These are phyloP conservation scores for Anastatus disparis DNA, from an alignment of 1,140 invertebrate genomes.

Conservation along the genomic window DNA sequence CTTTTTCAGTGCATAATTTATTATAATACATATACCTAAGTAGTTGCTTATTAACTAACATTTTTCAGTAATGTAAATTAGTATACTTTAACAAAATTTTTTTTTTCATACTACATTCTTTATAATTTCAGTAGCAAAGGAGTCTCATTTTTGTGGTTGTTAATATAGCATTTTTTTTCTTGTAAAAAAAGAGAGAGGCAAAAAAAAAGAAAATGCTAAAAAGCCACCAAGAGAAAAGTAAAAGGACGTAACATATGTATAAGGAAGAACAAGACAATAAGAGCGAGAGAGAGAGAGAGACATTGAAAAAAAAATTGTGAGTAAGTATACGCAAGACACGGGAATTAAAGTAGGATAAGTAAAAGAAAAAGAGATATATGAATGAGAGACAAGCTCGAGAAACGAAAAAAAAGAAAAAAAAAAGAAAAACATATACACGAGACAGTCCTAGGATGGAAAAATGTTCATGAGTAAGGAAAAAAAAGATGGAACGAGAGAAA, in stretches of 20 bases:
- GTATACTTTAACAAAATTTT: too few relatives aligned
- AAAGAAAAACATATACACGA: neutral
- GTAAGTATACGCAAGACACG: neutral
- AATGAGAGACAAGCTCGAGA: neutral
- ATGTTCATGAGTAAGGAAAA: neutral
- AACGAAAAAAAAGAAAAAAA: neutral
- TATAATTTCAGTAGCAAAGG: too few relatives aligned
- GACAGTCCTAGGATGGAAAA: too few relatives aligned
- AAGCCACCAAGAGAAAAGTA: neutral
- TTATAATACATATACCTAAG: too few relatives aligned
- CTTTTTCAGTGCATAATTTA: too few relatives aligned
- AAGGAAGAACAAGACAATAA: neutral
- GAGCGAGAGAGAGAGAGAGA: neutral
- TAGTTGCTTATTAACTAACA: too few relatives aligned
- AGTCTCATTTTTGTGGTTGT: conserved; percentile 10
- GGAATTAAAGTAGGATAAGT: neutral
- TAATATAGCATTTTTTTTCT: neutral
- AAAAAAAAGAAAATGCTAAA: neutral
- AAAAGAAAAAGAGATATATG: neutral
- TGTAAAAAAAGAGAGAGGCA: neutral
- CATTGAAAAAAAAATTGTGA: neutral
- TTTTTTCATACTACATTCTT: too few relatives aligned
- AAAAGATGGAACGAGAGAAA: conserved; percentile 4
- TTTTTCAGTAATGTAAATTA: too few relatives aligned
- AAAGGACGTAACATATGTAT: neutral